Evolutionary conservation across 1,140 invertebrate genomes (phyloP), one percentile per base, ranked within the genome.

Genomic region (Spodoptera litura): DNA sequence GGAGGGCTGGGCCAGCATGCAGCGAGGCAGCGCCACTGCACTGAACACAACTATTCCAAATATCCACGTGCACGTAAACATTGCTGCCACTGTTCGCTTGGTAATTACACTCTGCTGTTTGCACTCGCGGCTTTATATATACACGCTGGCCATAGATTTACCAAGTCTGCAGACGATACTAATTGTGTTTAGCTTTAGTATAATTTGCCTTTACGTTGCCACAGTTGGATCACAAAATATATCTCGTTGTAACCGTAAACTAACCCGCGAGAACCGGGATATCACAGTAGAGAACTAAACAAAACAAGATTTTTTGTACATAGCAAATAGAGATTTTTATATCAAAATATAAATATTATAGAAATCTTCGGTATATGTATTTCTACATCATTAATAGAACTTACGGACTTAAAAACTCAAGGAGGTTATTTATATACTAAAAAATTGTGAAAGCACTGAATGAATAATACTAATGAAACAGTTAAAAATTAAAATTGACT

Each of bases 31-130:
- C 31, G 72, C 70, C 76, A 85, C 35, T 38, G 78, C 79, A 74
- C 66, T 68, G 55, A 87, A 81, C 75, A 87, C 80, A 81, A 89
- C 81, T 83, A 89, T 88, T 85, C 82, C 79, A 78, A 88, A 83
- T 87, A 89, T 84, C 82, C 81, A 83, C 78, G 81, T 72, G 64
- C 81, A 85, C 71, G 81, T 86, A 87, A 88, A 90, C 91, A 93
- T 93, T 83, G 59, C 66, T 80, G 78, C 70, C 83, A 73, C 62
- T 77, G 66, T 78, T 81, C 79, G 27, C 13, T 27, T 73, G 9
- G 75, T 76, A 85, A 79, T 82, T 75, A 78, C 78, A 56, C 64
- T 77, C 25, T 52, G 53, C 76, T 80, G 79, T 80, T 80, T 80
- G 66, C 78, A n/a, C 38, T 62, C 25, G 58, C 38, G 35, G 56